Percentiles rank a stretch among this genome's conserved stretches.
These are phyloP conservation scores for Babyrousa celebensis DNA, from an alignment of 2,797 vertebrate species.

Conservation along the genomic window DNA sequence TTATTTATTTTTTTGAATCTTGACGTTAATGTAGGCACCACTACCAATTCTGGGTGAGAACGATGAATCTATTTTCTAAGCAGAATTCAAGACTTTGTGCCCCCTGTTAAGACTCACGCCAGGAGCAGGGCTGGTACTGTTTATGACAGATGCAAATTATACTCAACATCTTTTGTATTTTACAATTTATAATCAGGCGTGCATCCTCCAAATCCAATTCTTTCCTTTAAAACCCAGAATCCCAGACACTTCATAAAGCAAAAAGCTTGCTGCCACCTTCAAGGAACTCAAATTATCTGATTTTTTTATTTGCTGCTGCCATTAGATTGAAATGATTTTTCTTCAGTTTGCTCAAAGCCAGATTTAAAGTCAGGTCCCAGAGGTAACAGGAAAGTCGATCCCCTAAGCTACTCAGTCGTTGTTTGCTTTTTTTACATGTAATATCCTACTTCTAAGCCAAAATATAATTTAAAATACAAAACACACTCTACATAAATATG, in stretches of 20 bases:
- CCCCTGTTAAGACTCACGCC: slow-evolving; percentile 80
- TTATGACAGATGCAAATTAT: slow-evolving; percentile 89
- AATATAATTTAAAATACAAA: slow-evolving; percentile 90
- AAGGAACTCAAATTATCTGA: slow-evolving; percentile 89
- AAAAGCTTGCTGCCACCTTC: slow-evolving; percentile 87
- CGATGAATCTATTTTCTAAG: slow-evolving; percentile 83
- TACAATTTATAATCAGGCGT: slow-evolving; percentile 82
- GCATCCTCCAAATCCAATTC: slow-evolving; percentile 74
- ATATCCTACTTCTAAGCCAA: slow-evolving; percentile 91
- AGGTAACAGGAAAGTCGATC: slow-evolving; percentile 92
- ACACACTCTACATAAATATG: slow-evolving; percentile 84
- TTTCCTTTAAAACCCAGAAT: slow-evolving; percentile 73
- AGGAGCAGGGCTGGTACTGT: slow-evolving; percentile 77
- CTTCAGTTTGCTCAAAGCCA: slow-evolving; percentile 92
- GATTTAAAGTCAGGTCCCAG: slow-evolving; percentile 93
- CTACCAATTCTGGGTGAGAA: slow-evolving; percentile 61
- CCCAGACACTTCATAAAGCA: slow-evolving; percentile 82
- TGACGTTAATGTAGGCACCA: slow-evolving; percentile 20
- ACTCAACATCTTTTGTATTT: slow-evolving; percentile 78
- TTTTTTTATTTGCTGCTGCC: slow-evolving; percentile 89
- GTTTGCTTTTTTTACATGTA: slow-evolving; percentile 93
- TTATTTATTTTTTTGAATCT: slow-evolving; percentile 28
- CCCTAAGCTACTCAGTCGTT: slow-evolving; percentile 92
- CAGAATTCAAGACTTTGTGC: slow-evolving; percentile 72
- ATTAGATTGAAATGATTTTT: slow-evolving; percentile 93